These are phyloP conservation scores for Drosophila lacteicornis DNA, from an alignment of 1,140 invertebrate genomes.

Conservation along the genomic window DNA sequence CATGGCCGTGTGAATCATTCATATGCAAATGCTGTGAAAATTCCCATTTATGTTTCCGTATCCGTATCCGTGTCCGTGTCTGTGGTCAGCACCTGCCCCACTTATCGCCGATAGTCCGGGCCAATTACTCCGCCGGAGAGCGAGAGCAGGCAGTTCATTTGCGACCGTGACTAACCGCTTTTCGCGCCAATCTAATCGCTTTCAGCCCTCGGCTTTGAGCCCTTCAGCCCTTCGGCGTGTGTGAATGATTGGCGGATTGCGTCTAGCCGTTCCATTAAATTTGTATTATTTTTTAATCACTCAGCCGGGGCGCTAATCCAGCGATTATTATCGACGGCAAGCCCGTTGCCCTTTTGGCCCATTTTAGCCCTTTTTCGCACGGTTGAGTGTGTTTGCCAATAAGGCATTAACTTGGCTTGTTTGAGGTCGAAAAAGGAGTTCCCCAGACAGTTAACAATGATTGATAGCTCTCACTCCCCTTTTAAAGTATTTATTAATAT, in stretches of 20 bases:
- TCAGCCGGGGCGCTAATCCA: not conserved
- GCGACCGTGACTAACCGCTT: conserved; percentile 49
- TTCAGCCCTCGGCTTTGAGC: not conserved
- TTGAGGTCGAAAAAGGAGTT: too few species aligned
- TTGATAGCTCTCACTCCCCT: not conserved
- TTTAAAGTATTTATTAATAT: too few species aligned
- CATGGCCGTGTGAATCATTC: conserved; percentile 59
- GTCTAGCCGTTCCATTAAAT: conserved; percentile 30
- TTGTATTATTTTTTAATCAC: conserved; percentile 45
- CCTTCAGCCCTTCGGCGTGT: not conserved
- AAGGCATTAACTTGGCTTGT: conserved; percentile 12
- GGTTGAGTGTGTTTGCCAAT: conserved; percentile 13
- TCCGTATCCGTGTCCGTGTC: not conserved
- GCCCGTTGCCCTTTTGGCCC: not conserved
- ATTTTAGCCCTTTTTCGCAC: not conserved
- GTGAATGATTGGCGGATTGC: conserved; percentile 43
- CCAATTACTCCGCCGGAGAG: conserved; percentile 5
- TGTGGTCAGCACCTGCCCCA: conserved; percentile 33
- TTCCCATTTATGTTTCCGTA: conserved; percentile 50
- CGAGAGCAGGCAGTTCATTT: conserved; percentile 32
- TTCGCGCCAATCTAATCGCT: conserved; percentile 50
- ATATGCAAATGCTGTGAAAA: conserved; percentile 78
- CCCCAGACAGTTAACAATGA: not conserved
- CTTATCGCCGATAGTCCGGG: conserved; percentile 36
- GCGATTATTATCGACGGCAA: conserved; percentile 28